phyloP scores from a whole-genome alignment of 2,797 vertebrate genomes.

The Nannoperca obscura region DNA sequence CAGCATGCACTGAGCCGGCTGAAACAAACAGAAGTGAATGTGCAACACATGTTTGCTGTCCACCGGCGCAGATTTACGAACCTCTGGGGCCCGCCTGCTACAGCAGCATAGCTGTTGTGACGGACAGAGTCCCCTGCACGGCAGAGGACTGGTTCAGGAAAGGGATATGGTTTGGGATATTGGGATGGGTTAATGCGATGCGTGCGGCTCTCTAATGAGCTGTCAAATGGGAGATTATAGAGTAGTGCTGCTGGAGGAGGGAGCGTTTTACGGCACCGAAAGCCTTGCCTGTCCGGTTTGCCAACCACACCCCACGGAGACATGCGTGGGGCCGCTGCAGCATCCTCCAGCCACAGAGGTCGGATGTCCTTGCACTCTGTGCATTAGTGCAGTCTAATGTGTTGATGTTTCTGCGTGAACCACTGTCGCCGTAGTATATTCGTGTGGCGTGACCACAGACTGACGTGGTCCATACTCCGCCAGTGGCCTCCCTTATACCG shows the following conservation, averaged over 20 bases:
- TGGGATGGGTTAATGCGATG: slow-evolving; percentile 40
- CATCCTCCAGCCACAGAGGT: slow-evolving; percentile 65
- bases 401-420: slow-evolving; percentile 7
- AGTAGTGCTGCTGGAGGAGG: slow-evolving; percentile 29
- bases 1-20: slow-evolving; percentile 27
- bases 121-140: slow-evolving; percentile 37
- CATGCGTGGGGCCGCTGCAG: slow-evolving; percentile 55
- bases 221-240: slow-evolving; percentile 65
- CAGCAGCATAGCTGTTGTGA: slow-evolving; percentile 52
- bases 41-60: slow-evolving; percentile 72
- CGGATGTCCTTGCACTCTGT: slow-evolving; percentile 58
- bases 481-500: not conserved
- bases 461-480: not conserved
- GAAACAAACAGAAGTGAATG: slow-evolving; percentile 58
- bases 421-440: slow-evolving; percentile 6
- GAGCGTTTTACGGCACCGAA: slow-evolving; percentile 44
- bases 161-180: slow-evolving; percentile 10
- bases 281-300: slow-evolving; percentile 51
- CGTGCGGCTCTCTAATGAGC: slow-evolving; percentile 53
- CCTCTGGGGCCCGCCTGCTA: slow-evolving; percentile 38
- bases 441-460: not conserved
- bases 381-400: not conserved
- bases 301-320: slow-evolving; percentile 82
- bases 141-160: slow-evolving; percentile 10
- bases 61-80: slow-evolving; percentile 55